These are phyloP conservation scores for Blastobasis lacticolella DNA, from an alignment of 2,888 invertebrate species.

Conservation along the genomic window DNA sequence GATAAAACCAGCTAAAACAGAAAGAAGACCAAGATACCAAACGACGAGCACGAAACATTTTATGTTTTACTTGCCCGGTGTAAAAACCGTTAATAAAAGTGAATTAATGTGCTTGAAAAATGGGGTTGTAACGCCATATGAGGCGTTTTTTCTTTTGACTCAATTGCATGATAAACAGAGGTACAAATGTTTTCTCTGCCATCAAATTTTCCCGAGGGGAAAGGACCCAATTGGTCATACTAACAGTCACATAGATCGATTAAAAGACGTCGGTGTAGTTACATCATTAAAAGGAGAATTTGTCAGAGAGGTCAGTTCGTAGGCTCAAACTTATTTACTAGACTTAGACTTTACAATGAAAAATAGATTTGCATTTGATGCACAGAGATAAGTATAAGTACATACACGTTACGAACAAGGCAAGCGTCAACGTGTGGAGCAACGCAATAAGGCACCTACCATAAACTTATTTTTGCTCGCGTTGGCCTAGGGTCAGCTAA, in stretches of 20 bases:
- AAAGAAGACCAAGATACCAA: slow-evolving; percentile 13
- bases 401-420: no score
- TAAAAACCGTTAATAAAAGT: no score
- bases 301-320: slow-evolving; percentile 39
- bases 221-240: slow-evolving; percentile 10
- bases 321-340: neutral
- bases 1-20: slow-evolving; percentile 17
- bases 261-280: slow-evolving; percentile 22
- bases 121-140: slow-evolving; percentile 6
- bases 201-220: slow-evolving; percentile 18
- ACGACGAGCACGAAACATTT: slow-evolving; percentile 11
- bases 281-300: slow-evolving; percentile 23
- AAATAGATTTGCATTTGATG: no score
- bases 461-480: no score
- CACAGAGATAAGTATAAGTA: no score
- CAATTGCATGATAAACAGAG: slow-evolving; percentile 18
- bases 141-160: slow-evolving; percentile 1
- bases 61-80: no score
- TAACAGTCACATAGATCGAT: slow-evolving; percentile 29
- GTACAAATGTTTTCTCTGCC: slow-evolving; percentile 39
- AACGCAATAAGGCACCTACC: no score
- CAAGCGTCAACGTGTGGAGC: no score
- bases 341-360: no score
- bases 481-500: no score
- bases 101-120: neutral